Percentiles rank a stretch among this genome's conserved stretches.
These are phyloP conservation scores for Lasioglossum pauxillum DNA, from an alignment of 2,888 invertebrate species.

Conservation along the genomic window DNA sequence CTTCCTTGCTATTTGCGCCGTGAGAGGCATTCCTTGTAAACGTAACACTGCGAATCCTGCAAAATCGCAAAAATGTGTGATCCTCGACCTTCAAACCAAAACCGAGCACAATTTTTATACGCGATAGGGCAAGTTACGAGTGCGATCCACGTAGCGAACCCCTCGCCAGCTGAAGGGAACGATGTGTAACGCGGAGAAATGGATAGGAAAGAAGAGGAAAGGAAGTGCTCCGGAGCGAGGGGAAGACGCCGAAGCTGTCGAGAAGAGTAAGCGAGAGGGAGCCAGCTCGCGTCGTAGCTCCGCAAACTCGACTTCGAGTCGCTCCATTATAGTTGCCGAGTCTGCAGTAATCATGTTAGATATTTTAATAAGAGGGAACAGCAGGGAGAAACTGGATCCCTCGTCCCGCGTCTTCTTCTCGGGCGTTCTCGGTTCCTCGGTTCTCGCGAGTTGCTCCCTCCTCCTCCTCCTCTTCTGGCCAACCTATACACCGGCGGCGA, in stretches of 20 bases:
- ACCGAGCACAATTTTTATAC: background rate
- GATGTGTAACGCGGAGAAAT: background rate
- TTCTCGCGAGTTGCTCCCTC: conserved; percentile 2
- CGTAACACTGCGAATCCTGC: too few relatives aligned
- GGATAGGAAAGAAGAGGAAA: too few relatives aligned
- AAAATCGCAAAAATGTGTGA: background rate
- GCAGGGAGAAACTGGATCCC: conserved; percentile 72
- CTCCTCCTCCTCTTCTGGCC: background rate
- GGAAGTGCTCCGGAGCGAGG: background rate
- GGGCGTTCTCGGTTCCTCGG: conserved; percentile 25
- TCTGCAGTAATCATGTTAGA: conserved; percentile 82
- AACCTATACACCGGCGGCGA: conserved; percentile 36
- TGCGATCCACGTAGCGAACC: background rate
- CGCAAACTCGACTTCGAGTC: conserved; percentile 74
- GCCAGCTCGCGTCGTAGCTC: conserved; percentile 52
- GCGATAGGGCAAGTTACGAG: background rate
- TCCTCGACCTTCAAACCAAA: background rate
- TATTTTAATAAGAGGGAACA: conserved; percentile 82
- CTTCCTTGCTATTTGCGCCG: too few relatives aligned
- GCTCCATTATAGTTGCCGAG: conserved; percentile 81
- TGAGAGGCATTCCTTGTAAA: too few relatives aligned
- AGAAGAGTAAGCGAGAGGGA: conserved; percentile 23
- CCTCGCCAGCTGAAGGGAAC: background rate
- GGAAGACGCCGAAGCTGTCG: background rate
- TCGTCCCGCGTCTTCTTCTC: conserved; percentile 62